Conservation (phyloP, 2,888 invertebrate genomes). For the Pachycephus smyrnensis region DNA sequence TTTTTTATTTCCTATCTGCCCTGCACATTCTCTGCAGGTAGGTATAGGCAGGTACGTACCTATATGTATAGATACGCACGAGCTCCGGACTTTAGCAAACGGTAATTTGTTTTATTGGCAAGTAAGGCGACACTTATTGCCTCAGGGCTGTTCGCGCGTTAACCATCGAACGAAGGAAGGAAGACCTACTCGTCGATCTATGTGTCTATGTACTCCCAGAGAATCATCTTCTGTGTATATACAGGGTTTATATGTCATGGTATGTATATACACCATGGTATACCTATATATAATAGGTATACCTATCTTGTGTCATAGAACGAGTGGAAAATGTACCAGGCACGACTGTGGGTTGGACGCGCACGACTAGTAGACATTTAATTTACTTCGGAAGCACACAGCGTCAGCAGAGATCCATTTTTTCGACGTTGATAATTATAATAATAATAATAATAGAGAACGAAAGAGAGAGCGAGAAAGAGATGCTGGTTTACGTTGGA, state of each 20-base stretch:
- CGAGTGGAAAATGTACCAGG: not conserved
- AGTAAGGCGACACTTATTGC: constrained; percentile 48
- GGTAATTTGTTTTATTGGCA: constrained; percentile 45
- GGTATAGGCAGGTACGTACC: not conserved
- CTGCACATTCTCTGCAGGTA: not conserved
- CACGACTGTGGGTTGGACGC: not conserved
- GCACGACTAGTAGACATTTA: not conserved
- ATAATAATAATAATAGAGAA: not conserved
- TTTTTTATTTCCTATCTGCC: not conserved
- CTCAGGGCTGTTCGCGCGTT: constrained; percentile 12
- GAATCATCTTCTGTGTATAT: not conserved
- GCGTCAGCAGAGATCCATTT: not conserved
- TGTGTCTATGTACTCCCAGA: not conserved
- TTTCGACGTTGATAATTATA: not conserved
- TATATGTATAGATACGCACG: not conserved
- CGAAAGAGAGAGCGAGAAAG: not conserved
- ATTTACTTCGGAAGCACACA: not conserved
- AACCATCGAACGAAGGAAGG: not conserved
- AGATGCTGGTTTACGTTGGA: not conserved
- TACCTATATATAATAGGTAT: too few relatives aligned
- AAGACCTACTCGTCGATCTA: not conserved
- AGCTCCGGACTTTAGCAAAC: constrained; percentile 10
- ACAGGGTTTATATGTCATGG: not conserved
- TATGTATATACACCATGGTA: not conserved
- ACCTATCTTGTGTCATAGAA: not conserved